Evolutionary conservation across 2,113 vertebrate species (phyloP).

Genomic region (Ia io): DNA sequence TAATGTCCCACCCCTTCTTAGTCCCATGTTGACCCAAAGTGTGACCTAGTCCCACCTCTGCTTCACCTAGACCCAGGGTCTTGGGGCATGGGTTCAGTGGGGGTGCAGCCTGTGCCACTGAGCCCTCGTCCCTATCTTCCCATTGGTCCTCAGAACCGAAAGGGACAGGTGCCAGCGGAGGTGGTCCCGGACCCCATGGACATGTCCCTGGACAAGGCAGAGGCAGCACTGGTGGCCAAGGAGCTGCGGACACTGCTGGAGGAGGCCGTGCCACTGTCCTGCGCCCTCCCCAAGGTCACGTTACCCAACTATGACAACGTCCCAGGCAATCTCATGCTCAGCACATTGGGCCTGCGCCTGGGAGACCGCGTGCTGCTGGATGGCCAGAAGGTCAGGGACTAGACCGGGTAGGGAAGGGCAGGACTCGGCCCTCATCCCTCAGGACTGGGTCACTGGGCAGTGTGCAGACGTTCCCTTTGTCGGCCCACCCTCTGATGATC

Average conservation of each 20-base stretch:
- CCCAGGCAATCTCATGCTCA: conserved; percentile 92
- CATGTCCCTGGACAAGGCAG: conserved; percentile 93
- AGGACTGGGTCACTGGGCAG: background rate
- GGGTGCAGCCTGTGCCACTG: background rate
- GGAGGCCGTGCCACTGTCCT: conserved; percentile 92
- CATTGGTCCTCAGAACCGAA: conserved; percentile 86
- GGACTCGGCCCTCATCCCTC: background rate
- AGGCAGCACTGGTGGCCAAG: conserved; percentile 92
- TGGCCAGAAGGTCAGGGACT: conserved; percentile 87
- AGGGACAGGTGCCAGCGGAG: conserved; percentile 90
- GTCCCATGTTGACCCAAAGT: background rate
- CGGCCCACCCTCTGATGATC: background rate
- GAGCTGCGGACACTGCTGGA: conserved; percentile 90
- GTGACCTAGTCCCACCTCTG: background rate
- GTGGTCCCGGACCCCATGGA: conserved; percentile 96
- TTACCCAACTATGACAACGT: conserved; percentile 95
- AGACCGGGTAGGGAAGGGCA: background rate
- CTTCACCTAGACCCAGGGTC: background rate
- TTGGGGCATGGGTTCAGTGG: background rate
- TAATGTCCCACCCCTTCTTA: background rate
- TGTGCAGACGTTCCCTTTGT: background rate
- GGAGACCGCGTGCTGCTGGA: conserved; percentile 89
- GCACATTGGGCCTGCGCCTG: conserved; percentile 89
- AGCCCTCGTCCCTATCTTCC: background rate
- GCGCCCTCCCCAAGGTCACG: conserved; percentile 91